phyloP scores from a whole-genome alignment of 2,113 vertebrate species.

The Malurus elegans region DNA sequence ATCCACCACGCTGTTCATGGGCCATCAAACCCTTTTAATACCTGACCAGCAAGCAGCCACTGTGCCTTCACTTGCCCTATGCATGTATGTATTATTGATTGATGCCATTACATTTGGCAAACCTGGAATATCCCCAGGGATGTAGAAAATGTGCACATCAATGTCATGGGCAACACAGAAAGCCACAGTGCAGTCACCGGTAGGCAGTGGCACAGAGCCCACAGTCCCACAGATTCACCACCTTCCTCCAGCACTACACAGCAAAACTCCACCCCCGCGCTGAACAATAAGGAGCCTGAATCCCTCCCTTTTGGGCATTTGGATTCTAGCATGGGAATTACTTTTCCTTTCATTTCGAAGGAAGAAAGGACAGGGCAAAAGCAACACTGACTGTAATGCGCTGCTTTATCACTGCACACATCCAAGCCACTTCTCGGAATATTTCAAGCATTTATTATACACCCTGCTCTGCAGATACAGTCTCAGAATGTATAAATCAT shows the following conservation, averaged over 20 bases:
- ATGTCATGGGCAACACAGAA: background rate
- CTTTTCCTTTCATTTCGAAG: background rate
- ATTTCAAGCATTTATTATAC: background rate
- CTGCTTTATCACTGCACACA: background rate
- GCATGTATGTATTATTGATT: background rate
- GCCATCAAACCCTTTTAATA: background rate
- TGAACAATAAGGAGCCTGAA: background rate
- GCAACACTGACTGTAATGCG: background rate
- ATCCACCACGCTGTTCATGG: background rate
- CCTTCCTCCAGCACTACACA: background rate
- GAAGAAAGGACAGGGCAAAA: background rate
- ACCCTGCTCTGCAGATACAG: background rate
- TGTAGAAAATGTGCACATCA: rapidly evolving
- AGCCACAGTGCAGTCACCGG: background rate
- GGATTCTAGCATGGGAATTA: background rate
- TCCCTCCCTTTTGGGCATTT: background rate
- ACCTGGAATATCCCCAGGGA: background rate
- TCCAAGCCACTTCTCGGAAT: background rate
- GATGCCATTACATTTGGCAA: background rate
- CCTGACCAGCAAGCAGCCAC: background rate
- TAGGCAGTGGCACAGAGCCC: background rate
- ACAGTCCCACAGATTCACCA: background rate
- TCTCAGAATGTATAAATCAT: background rate
- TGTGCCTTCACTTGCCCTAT: background rate
- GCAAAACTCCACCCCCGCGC: background rate